phyloP scores from a whole-genome alignment of 2,888 invertebrate species.

The Spodoptera littoralis region DNA sequence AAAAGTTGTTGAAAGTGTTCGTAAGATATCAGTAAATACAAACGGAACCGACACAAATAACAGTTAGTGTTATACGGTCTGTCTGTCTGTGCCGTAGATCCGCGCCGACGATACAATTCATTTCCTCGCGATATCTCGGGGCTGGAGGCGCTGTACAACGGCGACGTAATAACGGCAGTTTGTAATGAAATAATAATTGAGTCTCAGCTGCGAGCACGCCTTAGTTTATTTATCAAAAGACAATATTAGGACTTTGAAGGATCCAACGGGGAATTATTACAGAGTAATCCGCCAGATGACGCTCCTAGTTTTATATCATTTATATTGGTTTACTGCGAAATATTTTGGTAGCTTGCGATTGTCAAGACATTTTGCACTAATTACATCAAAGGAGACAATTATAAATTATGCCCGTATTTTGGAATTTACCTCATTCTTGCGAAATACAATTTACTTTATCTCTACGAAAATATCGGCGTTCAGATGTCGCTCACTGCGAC shows the following conservation, averaged over 20 bases:
- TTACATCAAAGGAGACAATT: neutral
- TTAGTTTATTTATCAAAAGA: slow-evolving; percentile 73
- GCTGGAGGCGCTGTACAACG: slow-evolving; percentile 38
- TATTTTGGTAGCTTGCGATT: slow-evolving; percentile 13
- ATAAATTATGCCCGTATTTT: too few species aligned
- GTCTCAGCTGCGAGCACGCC: slow-evolving; percentile 65
- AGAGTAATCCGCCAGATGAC: slow-evolving; percentile 53
- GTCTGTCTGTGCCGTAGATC: slow-evolving; percentile 3
- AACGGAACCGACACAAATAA: slow-evolving; percentile 6
- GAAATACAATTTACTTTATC: too few species aligned
- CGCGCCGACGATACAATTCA: slow-evolving; percentile 54
- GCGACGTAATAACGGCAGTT: slow-evolving; percentile 62
- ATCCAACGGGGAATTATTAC: slow-evolving; percentile 57
- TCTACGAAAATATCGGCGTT: too few species aligned
- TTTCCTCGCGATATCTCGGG: slow-evolving; percentile 57
- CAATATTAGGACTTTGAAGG: slow-evolving; percentile 70
- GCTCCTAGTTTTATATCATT: slow-evolving; percentile 32
- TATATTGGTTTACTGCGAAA: slow-evolving; percentile 18
- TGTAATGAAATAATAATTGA: slow-evolving; percentile 72
- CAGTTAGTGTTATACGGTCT: slow-evolving; percentile 21
- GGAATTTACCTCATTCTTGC: too few species aligned
- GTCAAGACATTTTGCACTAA: slow-evolving; percentile 2
- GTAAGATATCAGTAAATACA: slow-evolving; percentile 9
- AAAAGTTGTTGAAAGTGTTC: neutral
- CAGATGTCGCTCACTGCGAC: neutral